Percentiles rank a stretch among this genome's conserved stretches.
phyloP scores from a whole-genome alignment of 2,888 invertebrate species.

The Rhogogaster chlorosoma region DNA sequence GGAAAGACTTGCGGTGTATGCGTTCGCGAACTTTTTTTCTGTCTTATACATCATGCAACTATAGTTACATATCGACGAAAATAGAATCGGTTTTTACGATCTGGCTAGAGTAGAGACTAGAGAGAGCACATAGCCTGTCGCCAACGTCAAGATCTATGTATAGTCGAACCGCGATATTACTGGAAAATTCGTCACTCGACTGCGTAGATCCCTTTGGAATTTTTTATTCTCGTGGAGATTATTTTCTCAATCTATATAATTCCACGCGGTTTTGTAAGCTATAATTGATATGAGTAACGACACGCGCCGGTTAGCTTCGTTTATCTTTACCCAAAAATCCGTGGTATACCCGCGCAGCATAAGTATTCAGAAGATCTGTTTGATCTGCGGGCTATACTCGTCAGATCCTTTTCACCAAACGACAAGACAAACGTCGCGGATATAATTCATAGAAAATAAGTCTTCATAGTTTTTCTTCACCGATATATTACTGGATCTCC shows the following conservation, averaged over 20 bases:
- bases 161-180: conserved; percentile 40
- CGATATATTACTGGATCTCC: background rate
- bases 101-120: conserved; percentile 10
- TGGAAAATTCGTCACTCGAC: conserved; percentile 42
- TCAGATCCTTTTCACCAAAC: background rate
- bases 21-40: background rate
- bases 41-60: background rate
- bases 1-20: background rate
- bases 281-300: conserved; percentile 3
- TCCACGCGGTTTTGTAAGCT: background rate
- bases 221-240: background rate
- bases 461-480: background rate
- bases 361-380: conserved; percentile 9
- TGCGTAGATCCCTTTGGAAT: conserved; percentile 27
- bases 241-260: background rate
- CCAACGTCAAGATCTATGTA: conserved; percentile 38
- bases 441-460: background rate
- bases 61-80: conserved; percentile 6
- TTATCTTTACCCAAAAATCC: background rate
- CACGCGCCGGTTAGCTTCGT: background rate
- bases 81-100: conserved; percentile 29
- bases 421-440: background rate
- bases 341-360: background rate
- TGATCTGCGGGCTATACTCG: background rate
- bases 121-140: conserved; percentile 22